Conservation (phyloP, 2,888 invertebrate species). For the Nemotelus pantherinus region DNA sequence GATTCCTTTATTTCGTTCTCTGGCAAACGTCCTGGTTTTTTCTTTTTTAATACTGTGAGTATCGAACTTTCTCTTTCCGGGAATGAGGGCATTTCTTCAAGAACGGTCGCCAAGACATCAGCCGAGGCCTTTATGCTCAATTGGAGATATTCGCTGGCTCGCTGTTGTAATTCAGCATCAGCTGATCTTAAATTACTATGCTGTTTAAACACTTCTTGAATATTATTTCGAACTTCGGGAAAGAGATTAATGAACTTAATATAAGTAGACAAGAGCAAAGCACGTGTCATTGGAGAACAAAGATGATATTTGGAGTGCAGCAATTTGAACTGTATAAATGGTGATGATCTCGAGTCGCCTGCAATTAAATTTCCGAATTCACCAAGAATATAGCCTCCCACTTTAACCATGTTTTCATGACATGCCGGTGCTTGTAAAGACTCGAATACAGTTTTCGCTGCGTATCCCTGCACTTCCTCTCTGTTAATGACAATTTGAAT, state of each 20-base stretch:
- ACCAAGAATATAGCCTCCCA: constrained; percentile 98
- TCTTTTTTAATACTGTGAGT: constrained; percentile 96
- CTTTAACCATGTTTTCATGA: constrained; percentile 99
- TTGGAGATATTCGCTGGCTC: constrained; percentile 97
- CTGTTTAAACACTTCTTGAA: constrained; percentile 93
- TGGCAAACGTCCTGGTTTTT: constrained; percentile 94
- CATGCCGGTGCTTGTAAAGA: constrained; percentile 98
- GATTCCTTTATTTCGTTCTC: constrained; percentile 86
- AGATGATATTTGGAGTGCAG: constrained; percentile 99
- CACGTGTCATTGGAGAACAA: constrained; percentile 96
- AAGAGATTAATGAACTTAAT: constrained; percentile 99
- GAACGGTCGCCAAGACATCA: constrained; percentile 96
- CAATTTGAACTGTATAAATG: constrained; percentile 96
- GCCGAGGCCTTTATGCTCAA: constrained; percentile 95
- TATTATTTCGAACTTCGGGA: constrained; percentile 95
- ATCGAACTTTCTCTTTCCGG: constrained; percentile 98
- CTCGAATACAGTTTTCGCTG: constrained; percentile 99
- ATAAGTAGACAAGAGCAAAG: constrained; percentile 95
- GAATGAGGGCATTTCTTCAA: constrained; percentile 99
- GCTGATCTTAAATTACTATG: constrained; percentile 97
- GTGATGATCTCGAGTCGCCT: constrained; percentile 96
- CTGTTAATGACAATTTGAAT: constrained; percentile 99
- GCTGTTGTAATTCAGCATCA: constrained; percentile 97
- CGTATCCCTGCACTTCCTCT: constrained; percentile 99
- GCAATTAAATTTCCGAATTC: constrained; percentile 99